Percentiles rank a stretch among this genome's conserved stretches.
Evolutionary conservation across 2,113 vertebrate genomes (phyloP).

Genomic region (Piliocolobus tephrosceles): DNA sequence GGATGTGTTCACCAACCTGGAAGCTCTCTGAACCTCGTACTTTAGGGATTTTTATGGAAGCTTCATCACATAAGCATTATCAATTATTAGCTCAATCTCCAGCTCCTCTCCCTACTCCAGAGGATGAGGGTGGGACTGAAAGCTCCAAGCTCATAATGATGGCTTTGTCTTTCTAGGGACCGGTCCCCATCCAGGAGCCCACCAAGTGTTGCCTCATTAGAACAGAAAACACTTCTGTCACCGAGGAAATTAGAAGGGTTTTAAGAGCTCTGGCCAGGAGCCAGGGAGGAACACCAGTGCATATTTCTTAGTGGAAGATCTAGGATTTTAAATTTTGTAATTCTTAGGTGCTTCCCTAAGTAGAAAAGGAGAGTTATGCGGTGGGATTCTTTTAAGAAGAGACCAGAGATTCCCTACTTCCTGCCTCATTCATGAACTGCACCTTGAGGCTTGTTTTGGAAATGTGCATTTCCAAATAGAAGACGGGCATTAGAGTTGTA

Average conservation of each 20-base stretch:
- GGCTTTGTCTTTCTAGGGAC: neutral
- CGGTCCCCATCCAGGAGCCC: neutral
- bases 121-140: neutral
- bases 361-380: neutral
- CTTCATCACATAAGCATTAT: neutral
- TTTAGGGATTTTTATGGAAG: neutral
- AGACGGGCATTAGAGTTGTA: neutral
- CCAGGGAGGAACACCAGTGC: neutral
- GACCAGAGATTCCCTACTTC: neutral
- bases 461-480: neutral
- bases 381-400: neutral
- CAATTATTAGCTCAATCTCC: neutral
- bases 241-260: neutral
- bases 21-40: no score
- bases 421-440: neutral
- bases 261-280: neutral
- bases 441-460: neutral
- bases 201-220: neutral
- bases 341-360: neutral
- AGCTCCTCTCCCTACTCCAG: neutral
- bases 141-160: neutral
- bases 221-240: neutral
- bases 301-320: neutral
- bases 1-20: no score
- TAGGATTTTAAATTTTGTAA: neutral